phyloP scores from a whole-genome alignment of 2,888 invertebrate species.

The Melipona beecheii region DNA sequence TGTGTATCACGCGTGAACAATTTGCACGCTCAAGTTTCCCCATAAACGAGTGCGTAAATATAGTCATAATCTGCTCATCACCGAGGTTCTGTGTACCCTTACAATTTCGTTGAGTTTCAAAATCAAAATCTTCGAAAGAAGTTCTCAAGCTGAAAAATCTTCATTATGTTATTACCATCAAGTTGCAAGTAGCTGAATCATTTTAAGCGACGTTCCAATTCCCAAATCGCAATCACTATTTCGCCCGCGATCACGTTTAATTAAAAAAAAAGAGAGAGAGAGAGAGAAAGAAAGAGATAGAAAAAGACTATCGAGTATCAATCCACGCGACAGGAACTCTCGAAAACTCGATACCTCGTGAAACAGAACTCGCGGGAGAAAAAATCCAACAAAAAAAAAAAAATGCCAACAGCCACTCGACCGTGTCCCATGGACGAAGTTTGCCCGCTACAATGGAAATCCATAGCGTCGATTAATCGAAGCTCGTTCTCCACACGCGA shows the following conservation, averaged over 20 bases:
- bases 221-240: neutral
- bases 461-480: constrained; percentile 17
- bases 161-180: neutral
- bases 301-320: neutral
- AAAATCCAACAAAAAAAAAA: neutral
- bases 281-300: neutral
- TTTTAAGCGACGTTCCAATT: neutral
- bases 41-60: too few species aligned
- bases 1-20: too few species aligned
- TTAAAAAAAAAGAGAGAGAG: neutral
- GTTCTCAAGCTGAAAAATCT: neutral
- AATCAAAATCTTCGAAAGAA: too few species aligned
- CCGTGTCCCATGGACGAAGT: neutral
- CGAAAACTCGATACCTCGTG: neutral
- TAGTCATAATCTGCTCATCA: too few species aligned
- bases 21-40: too few species aligned
- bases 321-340: neutral
- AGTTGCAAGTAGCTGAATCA: neutral
- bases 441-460: neutral
- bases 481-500: constrained; percentile 1
- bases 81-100: too few species aligned
- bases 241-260: neutral
- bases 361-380: neutral
- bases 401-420: neutral
- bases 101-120: too few species aligned